Conservation (phyloP, 2,113 vertebrate species). For the Festucalex cinctus region DNA sequence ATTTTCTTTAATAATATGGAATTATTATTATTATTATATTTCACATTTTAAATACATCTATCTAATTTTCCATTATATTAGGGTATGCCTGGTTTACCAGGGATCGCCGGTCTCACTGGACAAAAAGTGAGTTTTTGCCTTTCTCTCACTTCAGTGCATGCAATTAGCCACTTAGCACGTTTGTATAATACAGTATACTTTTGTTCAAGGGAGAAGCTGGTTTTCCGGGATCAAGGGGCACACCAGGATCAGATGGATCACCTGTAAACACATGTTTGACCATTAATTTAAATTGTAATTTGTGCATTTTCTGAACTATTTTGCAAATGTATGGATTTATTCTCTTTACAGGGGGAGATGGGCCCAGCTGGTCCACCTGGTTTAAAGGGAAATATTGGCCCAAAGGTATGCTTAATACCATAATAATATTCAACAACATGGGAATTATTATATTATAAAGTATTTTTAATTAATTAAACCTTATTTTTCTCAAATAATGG, state of each 20-base stretch:
- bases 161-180: not conserved
- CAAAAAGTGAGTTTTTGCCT: constrained; percentile 61
- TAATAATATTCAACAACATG: not conserved
- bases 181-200: constrained; percentile 13
- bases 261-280: constrained; percentile 55
- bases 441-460: too few species aligned
- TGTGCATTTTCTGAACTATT: not conserved
- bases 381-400: constrained; percentile 77
- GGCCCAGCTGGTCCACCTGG: constrained; percentile 81
- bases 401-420: constrained; percentile 73
- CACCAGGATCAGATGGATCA: constrained; percentile 59
- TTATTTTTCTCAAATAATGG: too few species aligned
- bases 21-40: not conserved
- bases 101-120: constrained; percentile 65
- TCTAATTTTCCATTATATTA: constrained; percentile 27
- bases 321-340: not conserved
- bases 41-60: not conserved
- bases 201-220: constrained; percentile 69
- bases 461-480: too few species aligned
- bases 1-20: not conserved
- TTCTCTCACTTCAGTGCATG: constrained; percentile 5
- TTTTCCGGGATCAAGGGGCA: constrained; percentile 62
- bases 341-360: constrained; percentile 76
- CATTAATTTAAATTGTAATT: not conserved
- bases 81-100: constrained; percentile 75